Evolutionary conservation across 2,888 invertebrate genomes (phyloP).

Genomic region (Polymixis lichenea): DNA sequence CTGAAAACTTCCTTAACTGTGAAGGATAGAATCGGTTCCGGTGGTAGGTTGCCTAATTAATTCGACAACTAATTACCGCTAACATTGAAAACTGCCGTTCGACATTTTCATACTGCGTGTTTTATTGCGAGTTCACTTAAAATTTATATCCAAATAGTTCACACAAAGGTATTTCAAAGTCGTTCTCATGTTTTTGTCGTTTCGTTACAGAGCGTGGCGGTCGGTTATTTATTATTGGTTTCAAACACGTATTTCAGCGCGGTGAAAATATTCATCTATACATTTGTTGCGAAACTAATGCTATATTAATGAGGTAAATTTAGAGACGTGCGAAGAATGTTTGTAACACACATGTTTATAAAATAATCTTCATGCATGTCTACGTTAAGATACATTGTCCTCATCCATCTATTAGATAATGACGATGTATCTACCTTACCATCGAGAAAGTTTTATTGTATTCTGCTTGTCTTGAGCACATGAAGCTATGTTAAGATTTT

Average conservation of each 20-base stretch:
- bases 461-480: not conserved
- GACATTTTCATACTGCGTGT: constrained; percentile 50
- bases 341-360: not conserved
- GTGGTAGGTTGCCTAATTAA: constrained; percentile 70
- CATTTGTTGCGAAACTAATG: constrained; percentile 27
- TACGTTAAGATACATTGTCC: not conserved
- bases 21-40: constrained; percentile 78
- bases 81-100: constrained; percentile 67
- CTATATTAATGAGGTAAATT: constrained; percentile 13
- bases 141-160: constrained; percentile 55
- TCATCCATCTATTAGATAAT: not conserved
- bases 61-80: constrained; percentile 69
- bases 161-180: constrained; percentile 63
- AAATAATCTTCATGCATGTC: not conserved
- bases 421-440: not conserved
- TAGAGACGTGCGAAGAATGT: constrained; percentile 9
- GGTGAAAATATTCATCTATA: constrained; percentile 39
- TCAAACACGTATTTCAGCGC: constrained; percentile 33
- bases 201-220: constrained; percentile 37
- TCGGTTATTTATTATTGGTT: constrained; percentile 56
- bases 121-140: constrained; percentile 35
- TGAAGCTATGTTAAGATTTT: not conserved
- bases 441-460: not conserved
- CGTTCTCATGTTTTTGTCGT: constrained; percentile 64
- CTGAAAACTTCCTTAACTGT: constrained; percentile 76